Conservation (phyloP, 1,140 invertebrate genomes). For the Cyphomyrmex costatus region DNA sequence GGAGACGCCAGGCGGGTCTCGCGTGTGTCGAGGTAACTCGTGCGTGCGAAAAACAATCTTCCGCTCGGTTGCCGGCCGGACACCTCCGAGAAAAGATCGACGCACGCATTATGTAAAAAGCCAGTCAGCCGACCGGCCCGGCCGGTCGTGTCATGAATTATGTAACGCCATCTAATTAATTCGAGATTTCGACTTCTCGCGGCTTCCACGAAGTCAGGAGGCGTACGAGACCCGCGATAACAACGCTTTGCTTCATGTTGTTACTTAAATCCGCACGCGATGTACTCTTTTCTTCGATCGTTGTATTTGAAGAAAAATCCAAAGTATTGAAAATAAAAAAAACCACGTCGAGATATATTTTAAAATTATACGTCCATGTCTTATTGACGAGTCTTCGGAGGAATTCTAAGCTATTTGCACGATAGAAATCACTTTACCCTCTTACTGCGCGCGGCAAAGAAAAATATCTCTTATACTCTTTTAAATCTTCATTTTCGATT, state of each 20-base stretch:
- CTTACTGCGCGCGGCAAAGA: neutral
- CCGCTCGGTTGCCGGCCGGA: slow-evolving; percentile 66
- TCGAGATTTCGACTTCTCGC: slow-evolving; percentile 72
- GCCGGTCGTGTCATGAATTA: slow-evolving; percentile 80
- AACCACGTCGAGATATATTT: neutral
- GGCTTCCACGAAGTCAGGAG: slow-evolving; percentile 64
- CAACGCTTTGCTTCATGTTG: slow-evolving; percentile 60
- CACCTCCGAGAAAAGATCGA: slow-evolving; percentile 70
- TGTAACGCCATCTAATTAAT: slow-evolving; percentile 84
- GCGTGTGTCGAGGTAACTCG: slow-evolving; percentile 76
- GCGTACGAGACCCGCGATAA: slow-evolving; percentile 42
- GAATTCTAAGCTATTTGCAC: neutral
- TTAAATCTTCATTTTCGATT: neutral
- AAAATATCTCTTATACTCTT: neutral
- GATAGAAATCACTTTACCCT: neutral
- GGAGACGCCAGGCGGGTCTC: slow-evolving; percentile 48
- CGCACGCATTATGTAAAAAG: slow-evolving; percentile 80
- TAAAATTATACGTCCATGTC: neutral
- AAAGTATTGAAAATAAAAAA: too few relatives aligned
- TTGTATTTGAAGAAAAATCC: neutral
- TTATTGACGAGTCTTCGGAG: neutral
- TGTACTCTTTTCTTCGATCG: neutral
- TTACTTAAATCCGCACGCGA: slow-evolving; percentile 67
- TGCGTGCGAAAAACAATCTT: slow-evolving; percentile 82
- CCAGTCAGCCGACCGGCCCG: slow-evolving; percentile 40